These are phyloP conservation scores for Phyto melanocephala DNA, from an alignment of 2,888 invertebrate genomes.

Conservation along the genomic window DNA sequence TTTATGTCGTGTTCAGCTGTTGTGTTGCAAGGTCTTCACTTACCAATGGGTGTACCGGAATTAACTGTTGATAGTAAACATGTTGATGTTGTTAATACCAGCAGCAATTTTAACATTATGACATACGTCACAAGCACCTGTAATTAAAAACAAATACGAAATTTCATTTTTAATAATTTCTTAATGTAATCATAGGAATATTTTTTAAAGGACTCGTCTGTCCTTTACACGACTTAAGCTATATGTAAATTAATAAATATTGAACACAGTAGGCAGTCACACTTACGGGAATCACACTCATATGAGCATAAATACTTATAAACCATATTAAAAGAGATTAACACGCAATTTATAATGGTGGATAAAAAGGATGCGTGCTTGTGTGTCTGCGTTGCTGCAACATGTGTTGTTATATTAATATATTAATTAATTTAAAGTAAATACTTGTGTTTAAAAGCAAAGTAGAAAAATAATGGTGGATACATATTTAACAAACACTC, in stretches of 20 bases:
- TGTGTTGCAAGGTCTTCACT: slow-evolving; percentile 52
- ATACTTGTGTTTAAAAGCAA: neutral
- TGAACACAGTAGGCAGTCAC: neutral
- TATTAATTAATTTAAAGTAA: slow-evolving; percentile 45
- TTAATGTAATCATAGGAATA: neutral
- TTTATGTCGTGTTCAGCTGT: slow-evolving; percentile 4
- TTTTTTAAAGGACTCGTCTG: neutral
- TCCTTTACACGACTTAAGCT: neutral
- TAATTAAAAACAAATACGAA: slow-evolving; percentile 36
- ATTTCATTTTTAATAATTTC: slow-evolving; percentile 32
- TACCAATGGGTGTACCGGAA: slow-evolving; percentile 75
- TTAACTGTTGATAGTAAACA: slow-evolving; percentile 74
- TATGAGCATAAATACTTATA: slow-evolving; percentile 10
- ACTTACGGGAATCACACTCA: neutral
- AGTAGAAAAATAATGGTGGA: neutral
- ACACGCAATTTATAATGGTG: slow-evolving; percentile 17
- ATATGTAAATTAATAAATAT: slow-evolving; percentile 15
- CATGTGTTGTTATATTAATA: slow-evolving; percentile 10
- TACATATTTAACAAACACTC: neutral
- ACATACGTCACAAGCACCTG: slow-evolving; percentile 67
- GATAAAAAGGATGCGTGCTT: neutral
- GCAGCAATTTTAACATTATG: slow-evolving; percentile 75
- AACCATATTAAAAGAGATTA: slow-evolving; percentile 38
- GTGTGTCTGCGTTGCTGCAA: neutral
- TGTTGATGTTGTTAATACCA: slow-evolving; percentile 72